These are phyloP conservation scores for Agrotis exclamationis DNA, from an alignment of 2,888 invertebrate species.

Conservation along the genomic window DNA sequence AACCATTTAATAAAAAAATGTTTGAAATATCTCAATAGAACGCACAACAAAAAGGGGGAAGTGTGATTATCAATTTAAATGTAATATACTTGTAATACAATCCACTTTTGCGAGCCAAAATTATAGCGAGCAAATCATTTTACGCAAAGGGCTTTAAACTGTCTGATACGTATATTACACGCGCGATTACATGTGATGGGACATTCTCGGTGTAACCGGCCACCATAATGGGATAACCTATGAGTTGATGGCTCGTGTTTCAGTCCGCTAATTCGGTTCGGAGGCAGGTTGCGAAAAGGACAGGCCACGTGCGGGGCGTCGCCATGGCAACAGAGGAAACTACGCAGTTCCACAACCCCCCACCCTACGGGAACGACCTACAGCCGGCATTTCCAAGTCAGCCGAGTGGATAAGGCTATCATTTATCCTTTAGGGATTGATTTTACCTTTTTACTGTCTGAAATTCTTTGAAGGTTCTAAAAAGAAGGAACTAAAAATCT, in stretches of 20 bases:
- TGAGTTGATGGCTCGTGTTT: conserved; percentile 74
- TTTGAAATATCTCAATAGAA: conserved; percentile 72
- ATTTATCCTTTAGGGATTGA: conserved; percentile 57
- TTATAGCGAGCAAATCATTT: conserved; percentile 54
- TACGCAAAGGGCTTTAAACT: conserved; percentile 58
- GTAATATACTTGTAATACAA: conserved; percentile 61
- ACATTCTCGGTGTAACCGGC: conserved; percentile 73
- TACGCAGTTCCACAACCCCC: conserved; percentile 84
- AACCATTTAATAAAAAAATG: conserved; percentile 71
- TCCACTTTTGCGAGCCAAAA: conserved; percentile 18
- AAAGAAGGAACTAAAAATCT: too few species aligned
- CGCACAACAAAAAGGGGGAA: conserved; percentile 64
- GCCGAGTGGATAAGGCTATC: conserved; percentile 66
- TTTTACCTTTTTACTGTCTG: conserved; percentile 22
- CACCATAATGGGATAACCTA: conserved; percentile 76
- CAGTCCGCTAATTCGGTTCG: conserved; percentile 81
- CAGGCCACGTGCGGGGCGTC: conserved; percentile 86
- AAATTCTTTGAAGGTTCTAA: not conserved
- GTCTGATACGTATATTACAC: conserved; percentile 66
- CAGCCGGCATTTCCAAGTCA: conserved; percentile 69
- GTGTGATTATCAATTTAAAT: conserved; percentile 76
- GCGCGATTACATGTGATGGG: conserved; percentile 75
- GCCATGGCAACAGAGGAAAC: conserved; percentile 87
- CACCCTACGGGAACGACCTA: conserved; percentile 67
- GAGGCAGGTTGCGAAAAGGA: conserved; percentile 76